Conservation (phyloP, 2,113 vertebrate genomes). For the Typhlomys cinereus region DNA sequence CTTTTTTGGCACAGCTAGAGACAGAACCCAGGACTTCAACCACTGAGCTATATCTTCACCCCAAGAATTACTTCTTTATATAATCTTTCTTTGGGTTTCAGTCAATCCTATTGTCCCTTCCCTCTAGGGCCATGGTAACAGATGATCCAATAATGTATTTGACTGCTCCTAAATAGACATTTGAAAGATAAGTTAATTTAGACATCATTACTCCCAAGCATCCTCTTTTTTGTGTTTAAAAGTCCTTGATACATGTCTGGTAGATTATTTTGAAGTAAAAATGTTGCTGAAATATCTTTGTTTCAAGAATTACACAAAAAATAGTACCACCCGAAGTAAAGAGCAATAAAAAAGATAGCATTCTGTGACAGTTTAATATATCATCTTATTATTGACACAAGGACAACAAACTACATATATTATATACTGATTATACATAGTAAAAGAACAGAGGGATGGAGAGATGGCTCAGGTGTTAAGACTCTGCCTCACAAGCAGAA, state of each 20-base stretch:
- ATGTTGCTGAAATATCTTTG: not conserved
- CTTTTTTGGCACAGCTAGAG: not conserved
- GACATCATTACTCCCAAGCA: not conserved
- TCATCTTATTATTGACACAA: not conserved
- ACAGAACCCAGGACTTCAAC: not conserved
- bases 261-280: slow-evolving; percentile 41
- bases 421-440: too few species aligned
- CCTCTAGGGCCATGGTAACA: not conserved
- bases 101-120: not conserved
- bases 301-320: slow-evolving; percentile 12
- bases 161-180: not conserved
- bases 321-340: not conserved
- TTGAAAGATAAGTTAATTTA: slow-evolving; percentile 7
- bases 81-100: slow-evolving; percentile 16
- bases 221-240: not conserved
- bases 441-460: too few species aligned
- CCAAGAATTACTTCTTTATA: not conserved
- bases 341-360: not conserved
- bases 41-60: not conserved
- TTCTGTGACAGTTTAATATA: not conserved
- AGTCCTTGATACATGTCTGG: not conserved
- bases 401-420: too few species aligned
- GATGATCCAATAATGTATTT: slow-evolving; percentile 7
- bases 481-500: too few species aligned
- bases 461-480: too few species aligned